These are phyloP conservation scores for Sternarchorhynchus goeldii DNA, from an alignment of 2,797 vertebrate genomes.

Conservation along the genomic window DNA sequence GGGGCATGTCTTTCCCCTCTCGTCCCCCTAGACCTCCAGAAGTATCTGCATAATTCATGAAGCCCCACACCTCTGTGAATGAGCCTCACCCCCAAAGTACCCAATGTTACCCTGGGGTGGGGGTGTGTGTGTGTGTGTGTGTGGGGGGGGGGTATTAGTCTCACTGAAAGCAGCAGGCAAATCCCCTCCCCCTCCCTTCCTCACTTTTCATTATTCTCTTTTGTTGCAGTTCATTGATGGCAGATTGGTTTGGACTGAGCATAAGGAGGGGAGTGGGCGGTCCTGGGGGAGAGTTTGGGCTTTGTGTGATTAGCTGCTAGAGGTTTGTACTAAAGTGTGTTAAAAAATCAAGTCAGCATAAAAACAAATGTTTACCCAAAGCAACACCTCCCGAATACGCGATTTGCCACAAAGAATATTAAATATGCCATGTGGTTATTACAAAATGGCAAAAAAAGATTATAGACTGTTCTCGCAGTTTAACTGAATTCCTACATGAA, in stretches of 20 bases:
- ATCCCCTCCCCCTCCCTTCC: slow-evolving; percentile 1
- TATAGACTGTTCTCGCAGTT: slow-evolving; percentile 23
- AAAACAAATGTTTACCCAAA: slow-evolving; percentile 47
- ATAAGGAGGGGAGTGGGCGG: background rate
- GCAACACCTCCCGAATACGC: slow-evolving; percentile 19
- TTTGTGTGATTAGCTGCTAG: slow-evolving; percentile 43
- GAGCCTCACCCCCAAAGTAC: slow-evolving; percentile 8
- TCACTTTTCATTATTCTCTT: slow-evolving; percentile 18
- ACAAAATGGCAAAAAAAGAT: slow-evolving; percentile 21
- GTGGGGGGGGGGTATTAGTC: background rate
- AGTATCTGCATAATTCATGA: slow-evolving; percentile 39
- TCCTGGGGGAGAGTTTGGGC: background rate
- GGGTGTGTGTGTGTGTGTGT: background rate
- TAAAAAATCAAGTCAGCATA: background rate
- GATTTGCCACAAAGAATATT: slow-evolving; percentile 22
- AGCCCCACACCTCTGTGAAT: background rate
- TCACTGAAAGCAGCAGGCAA: slow-evolving; percentile 10
- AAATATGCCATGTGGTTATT: slow-evolving; percentile 20
- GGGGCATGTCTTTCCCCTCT: slow-evolving; percentile 12
- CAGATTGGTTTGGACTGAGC: slow-evolving; percentile 15
- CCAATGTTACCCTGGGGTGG: background rate
- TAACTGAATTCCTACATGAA: slow-evolving; percentile 22
- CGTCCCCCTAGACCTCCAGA: background rate
- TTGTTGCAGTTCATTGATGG: slow-evolving; percentile 27
- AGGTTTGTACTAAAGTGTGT: slow-evolving; percentile 10